Base-by-base conservation (phyloP, 2,888 invertebrate genomes). In the Chirona hameri region DNA sequence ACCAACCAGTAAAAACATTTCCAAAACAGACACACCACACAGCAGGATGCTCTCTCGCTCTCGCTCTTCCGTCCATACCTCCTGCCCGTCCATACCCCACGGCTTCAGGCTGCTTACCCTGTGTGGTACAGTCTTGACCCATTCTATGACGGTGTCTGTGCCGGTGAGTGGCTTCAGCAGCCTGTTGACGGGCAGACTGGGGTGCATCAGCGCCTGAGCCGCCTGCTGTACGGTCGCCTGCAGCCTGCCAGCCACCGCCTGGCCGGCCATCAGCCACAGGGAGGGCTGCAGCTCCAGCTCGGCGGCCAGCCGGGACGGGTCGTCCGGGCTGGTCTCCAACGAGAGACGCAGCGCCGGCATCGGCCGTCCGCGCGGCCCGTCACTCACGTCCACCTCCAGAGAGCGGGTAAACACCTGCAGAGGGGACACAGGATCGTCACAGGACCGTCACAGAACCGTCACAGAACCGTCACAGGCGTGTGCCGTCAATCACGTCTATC, bases 121-220 rank as follows among this genome's bases (percentile, higher is more conserved):
- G 72, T 31, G 31, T 5, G 72, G 72, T 18, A 72, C 12, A 2
- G 18, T 18, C 7, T 18, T 14, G 1, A 76, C 10, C 39, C 39
- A 76, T 21, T 76, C 76, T 21, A 46, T 24, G 24, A 76, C 21
- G 10, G 76, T 76, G 76, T 9, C 10, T 0, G 39, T 24, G 46
- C 76, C 76, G 76, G 76, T 76, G 24, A 76, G 76, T 21, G 76
- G 76, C 0, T 39, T 24, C 76, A 76, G 76, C 76, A 76, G 76
- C 46, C 9, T 5, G 46, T 76, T 76, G 24, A 76, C 21, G 18
- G 21, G 12, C 39, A 39, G 46, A 18, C 39, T 24, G 24, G 39
- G 27, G 24, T 24, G 7, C 21, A 39, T 39, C 24, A 46, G 46
- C 31, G 72, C 72, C 27, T 27, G 72, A 0, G 39, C 39, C 21